A percentile compares a stretch with the other conserved stretches of the same genome.
These are phyloP conservation scores for Gymnodraco acuticeps DNA, from an alignment of 2,797 vertebrate species.

Conservation along the genomic window DNA sequence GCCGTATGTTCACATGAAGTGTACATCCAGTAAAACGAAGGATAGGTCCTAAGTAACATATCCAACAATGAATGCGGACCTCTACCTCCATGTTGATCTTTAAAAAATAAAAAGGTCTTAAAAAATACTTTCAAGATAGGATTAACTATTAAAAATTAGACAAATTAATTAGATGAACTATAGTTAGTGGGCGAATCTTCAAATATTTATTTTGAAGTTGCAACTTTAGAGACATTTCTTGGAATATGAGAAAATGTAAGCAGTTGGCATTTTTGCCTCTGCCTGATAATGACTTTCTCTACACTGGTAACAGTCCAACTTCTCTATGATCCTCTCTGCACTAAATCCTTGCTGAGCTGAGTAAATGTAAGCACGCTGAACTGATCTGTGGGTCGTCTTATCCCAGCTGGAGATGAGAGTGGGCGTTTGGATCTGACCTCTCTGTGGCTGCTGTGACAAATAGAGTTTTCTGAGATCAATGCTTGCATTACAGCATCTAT, in stretches of 20 bases:
- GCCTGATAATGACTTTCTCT: neutral
- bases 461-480: constrained; percentile 5
- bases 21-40: too few species aligned
- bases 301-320: neutral
- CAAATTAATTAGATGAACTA: too few species aligned
- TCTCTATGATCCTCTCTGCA: neutral
- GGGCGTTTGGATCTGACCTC: constrained; percentile 24
- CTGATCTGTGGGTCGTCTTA: constrained; percentile 21
- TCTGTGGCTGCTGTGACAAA: neutral
- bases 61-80: too few species aligned
- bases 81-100: too few species aligned
- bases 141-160: too few species aligned
- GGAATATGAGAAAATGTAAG: neutral
- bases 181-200: too few species aligned
- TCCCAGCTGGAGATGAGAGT: constrained; percentile 35
- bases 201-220: too few species aligned
- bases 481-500: neutral
- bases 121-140: too few species aligned
- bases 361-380: neutral
- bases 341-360: neutral
- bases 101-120: too few species aligned
- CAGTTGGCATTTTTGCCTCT: constrained; percentile 4
- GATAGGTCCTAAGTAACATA: too few species aligned
- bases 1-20: too few species aligned
- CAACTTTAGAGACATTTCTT: neutral